phyloP scores from a whole-genome alignment of 2,888 invertebrate genomes.

The Pammene aurita region DNA sequence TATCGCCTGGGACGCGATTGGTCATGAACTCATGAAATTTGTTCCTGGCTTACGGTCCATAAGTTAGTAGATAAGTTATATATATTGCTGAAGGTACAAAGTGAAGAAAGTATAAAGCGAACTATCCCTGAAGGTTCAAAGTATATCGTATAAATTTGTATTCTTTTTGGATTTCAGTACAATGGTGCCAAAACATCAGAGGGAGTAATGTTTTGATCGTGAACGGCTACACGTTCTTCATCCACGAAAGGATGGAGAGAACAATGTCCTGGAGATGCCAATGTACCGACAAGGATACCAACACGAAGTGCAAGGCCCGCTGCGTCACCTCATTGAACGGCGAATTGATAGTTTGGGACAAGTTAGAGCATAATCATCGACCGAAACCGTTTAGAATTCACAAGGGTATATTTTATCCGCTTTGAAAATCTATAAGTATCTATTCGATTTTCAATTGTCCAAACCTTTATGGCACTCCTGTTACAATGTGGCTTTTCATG shows the following conservation, averaged over 20 bases:
- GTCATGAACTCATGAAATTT: no score
- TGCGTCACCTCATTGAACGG: background rate
- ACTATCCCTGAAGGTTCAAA: no score
- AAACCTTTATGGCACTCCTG: no score
- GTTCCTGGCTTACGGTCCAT: no score
- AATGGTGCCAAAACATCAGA: background rate
- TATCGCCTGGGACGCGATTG: no score
- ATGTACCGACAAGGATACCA: background rate
- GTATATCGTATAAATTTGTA: background rate
- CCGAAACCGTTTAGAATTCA: slow-evolving; percentile 3
- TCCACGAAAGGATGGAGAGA: background rate
- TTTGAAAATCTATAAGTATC: background rate
- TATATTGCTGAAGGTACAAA: no score
- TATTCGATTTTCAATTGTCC: no score
- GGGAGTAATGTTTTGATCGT: slow-evolving; percentile 11
- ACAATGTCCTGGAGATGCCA: slow-evolving; percentile 4
- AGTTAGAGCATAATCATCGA: slow-evolving; percentile 4
- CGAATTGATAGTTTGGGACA: background rate
- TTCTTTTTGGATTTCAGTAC: background rate
- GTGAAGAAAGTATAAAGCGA: no score
- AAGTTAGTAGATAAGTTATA: no score
- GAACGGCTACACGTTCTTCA: background rate
- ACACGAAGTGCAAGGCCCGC: slow-evolving; percentile 13
- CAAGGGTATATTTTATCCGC: background rate
- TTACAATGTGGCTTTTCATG: no score